phyloP scores from a whole-genome alignment of 2,797 vertebrate species.

The Rhynchotus rufescens region DNA sequence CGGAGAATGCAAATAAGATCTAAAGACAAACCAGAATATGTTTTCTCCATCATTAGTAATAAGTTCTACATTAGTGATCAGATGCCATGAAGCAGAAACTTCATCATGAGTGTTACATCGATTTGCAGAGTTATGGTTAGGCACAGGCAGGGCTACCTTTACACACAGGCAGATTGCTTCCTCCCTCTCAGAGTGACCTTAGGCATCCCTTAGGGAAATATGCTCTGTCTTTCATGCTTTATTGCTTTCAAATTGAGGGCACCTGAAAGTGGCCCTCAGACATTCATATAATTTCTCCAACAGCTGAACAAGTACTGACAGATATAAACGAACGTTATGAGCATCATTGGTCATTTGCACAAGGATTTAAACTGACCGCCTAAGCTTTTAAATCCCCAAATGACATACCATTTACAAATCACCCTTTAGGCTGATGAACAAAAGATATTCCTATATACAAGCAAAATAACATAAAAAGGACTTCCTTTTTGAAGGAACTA shows the following conservation, averaged over 20 bases:
- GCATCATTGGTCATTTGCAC: neutral
- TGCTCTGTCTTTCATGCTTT: neutral
- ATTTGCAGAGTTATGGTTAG: neutral
- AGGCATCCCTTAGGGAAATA: rapidly evolving
- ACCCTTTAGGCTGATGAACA: neutral
- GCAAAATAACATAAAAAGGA: neutral
- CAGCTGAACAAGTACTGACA: neutral
- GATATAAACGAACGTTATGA: neutral
- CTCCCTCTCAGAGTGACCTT: neutral
- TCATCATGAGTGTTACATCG: neutral
- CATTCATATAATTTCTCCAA: neutral
- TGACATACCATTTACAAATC: neutral
- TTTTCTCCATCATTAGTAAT: neutral
- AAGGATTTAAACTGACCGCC: neutral
- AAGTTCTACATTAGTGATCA: neutral
- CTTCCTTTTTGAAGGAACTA: neutral
- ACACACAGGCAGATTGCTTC: neutral
- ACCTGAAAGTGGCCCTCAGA: neutral
- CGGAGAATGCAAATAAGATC: neutral
- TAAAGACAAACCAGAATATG: neutral
- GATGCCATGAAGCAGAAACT: neutral
- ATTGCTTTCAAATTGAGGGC: neutral
- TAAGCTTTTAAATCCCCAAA: neutral
- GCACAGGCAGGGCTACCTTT: neutral
- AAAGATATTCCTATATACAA: neutral